Base-by-base conservation (phyloP, 2,888 invertebrate species). In the Andrena dorsata region DNA sequence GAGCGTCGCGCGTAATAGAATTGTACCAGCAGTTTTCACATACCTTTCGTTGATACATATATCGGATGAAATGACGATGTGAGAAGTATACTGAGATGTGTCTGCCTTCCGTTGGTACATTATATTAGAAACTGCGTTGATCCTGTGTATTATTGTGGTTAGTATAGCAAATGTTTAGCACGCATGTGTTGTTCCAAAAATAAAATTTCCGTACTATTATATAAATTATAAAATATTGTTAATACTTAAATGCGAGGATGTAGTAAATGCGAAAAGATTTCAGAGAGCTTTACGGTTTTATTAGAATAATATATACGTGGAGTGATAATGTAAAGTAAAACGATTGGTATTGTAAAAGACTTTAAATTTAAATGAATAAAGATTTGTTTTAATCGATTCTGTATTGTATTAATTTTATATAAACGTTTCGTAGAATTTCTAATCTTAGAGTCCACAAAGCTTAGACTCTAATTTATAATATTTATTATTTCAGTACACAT, bases 401-500 rank as follows among this genome's bases (percentile, higher is more conserved):
- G 2, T 64, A 51, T 16, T 61, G 13, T 35, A 51, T 60, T 63
- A 47, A 30, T 49, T 49, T 68, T 64, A 2, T 68, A 56, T 26
- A 65, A 51, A 60, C n/a, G 5, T 32, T 49, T 41, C 35, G 26
- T 7, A 47, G 23, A 66, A 26, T 47, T n/a, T 80, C 16, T n/a
- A 28, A 23, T 35, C 2, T 63, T 8, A 28, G n/a, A 58, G 4
- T 26, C 0, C 61, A 69, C 58, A 68, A 47, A n/a, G 71, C 41
- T 75, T 53, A 47, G 4, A 78, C 5, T 53, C 49, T 65, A 71
- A 72, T 76, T 51, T 26, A 4, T 64, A 28, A 32, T 58, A 63
- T 74, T 82, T 74, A 26, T 23, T 58, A 23, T 87, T 87, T 82
- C 75, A 88, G 87, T 84, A 79, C 28, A 81, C 80, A 83, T 85